Evolutionary conservation across 2,888 invertebrate species (phyloP).

Genomic region (Eremobia ochroleuca): DNA sequence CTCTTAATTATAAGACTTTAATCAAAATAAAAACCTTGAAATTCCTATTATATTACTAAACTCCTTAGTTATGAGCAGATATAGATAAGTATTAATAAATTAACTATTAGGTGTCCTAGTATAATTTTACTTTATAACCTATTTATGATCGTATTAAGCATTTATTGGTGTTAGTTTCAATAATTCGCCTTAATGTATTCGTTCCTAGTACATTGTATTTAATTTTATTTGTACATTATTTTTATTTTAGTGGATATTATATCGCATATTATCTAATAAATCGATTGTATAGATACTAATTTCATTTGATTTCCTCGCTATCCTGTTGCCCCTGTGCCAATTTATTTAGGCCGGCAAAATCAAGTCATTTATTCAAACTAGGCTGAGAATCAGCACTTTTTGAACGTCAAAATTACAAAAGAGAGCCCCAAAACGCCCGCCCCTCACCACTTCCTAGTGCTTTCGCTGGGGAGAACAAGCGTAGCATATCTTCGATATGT

Average conservation of each 20-base stretch:
- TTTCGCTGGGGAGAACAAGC: too few species aligned
- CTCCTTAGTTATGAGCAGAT: slow-evolving; percentile 26
- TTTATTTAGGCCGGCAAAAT: too few species aligned
- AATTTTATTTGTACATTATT: slow-evolving; percentile 50
- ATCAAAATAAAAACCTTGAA: slow-evolving; percentile 16
- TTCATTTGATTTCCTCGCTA: slow-evolving; percentile 28
- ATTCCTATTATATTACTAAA: slow-evolving; percentile 41
- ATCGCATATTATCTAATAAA: slow-evolving; percentile 49
- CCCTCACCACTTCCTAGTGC: too few species aligned
- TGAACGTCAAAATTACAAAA: too few species aligned
- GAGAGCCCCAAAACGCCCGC: too few species aligned
- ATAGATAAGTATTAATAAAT: slow-evolving; percentile 39
- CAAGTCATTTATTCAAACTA: too few species aligned
- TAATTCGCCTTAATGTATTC: slow-evolving; percentile 53
- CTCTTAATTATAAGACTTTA: slow-evolving; percentile 9
- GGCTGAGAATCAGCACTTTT: too few species aligned
- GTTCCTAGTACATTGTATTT: slow-evolving; percentile 65
- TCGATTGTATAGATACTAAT: slow-evolving; percentile 30
- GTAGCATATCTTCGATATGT: neutral
- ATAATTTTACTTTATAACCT: slow-evolving; percentile 28
- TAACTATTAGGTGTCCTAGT: slow-evolving; percentile 13
- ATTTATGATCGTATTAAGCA: slow-evolving; percentile 43
- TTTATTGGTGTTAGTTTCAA: slow-evolving; percentile 46
- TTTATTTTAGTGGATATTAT: slow-evolving; percentile 47
- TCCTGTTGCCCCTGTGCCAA: neutral